Conservation (phyloP, 2,888 invertebrate species). For the Dichetophora obliterata region DNA sequence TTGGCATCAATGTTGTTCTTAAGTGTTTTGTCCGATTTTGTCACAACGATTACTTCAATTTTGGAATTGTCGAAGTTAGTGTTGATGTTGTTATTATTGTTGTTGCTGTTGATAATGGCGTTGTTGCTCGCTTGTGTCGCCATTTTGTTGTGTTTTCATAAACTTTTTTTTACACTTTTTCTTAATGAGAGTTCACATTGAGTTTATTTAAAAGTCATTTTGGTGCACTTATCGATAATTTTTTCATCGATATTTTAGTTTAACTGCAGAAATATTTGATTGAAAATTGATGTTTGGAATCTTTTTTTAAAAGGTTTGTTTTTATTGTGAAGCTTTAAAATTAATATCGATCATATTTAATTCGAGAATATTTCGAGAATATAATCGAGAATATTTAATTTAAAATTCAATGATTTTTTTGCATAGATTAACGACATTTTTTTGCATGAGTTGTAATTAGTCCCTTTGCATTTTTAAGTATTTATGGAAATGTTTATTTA, state of each 20-base stretch:
- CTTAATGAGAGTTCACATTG: not conserved
- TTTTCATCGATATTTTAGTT: not conserved
- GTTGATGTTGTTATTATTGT: constrained; percentile 38
- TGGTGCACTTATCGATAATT: not conserved
- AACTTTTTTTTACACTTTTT: constrained; percentile 18
- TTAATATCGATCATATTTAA: not conserved
- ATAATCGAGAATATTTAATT: not conserved
- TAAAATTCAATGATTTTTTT: no score
- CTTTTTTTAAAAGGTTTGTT: not conserved
- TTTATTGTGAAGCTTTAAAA: constrained; percentile 5
- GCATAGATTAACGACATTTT: no score
- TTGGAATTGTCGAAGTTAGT: constrained; percentile 57
- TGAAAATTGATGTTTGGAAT: not conserved
- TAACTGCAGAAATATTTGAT: not conserved
- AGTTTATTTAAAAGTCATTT: no score
- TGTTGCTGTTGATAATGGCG: constrained; percentile 34
- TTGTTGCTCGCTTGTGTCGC: constrained; percentile 47
- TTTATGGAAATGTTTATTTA: not conserved
- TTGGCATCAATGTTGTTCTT: constrained; percentile 69
- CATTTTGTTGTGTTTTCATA: constrained; percentile 49
- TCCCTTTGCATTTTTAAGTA: not conserved
- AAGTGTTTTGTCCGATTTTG: constrained; percentile 67
- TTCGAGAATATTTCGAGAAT: not conserved
- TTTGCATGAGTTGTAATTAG: no score
- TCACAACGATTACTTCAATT: constrained; percentile 65